These are phyloP conservation scores for Synergus gifuensis DNA, from an alignment of 2,888 invertebrate species.

Conservation along the genomic window DNA sequence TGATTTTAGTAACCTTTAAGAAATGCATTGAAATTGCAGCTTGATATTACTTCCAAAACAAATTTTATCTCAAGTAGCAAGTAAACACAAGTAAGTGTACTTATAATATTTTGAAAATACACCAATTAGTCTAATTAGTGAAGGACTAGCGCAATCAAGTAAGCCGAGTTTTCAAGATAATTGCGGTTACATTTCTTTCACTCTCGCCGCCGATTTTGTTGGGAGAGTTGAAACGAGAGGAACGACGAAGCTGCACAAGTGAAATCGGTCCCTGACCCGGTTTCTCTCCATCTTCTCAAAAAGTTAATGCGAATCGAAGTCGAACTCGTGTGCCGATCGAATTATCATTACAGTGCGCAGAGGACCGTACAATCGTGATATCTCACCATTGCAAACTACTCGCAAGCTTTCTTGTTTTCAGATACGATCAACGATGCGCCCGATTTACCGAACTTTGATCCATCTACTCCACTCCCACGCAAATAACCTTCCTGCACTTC, in stretches of 20 bases:
- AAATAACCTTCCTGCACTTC: not conserved
- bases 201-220: slow-evolving; percentile 38
- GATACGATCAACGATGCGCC: slow-evolving; percentile 58
- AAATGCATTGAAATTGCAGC: not conserved
- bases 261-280: slow-evolving; percentile 64
- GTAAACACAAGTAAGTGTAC: not conserved
- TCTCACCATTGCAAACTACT: slow-evolving; percentile 55
- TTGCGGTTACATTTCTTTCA: slow-evolving; percentile 36
- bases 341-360: slow-evolving; percentile 65
- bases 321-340: slow-evolving; percentile 51
- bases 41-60: not conserved
- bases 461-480: not conserved
- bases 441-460: slow-evolving; percentile 28
- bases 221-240: slow-evolving; percentile 44
- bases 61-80: not conserved
- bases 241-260: slow-evolving; percentile 43
- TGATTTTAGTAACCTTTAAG: not conserved
- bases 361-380: slow-evolving; percentile 64
- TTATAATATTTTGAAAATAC: not conserved
- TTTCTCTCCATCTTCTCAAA: slow-evolving; percentile 55
- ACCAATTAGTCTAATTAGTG: slow-evolving; percentile 17
- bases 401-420: slow-evolving; percentile 50
- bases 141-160: slow-evolving; percentile 17
- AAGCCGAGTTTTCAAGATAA: slow-evolving; percentile 38
- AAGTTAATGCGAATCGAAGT: slow-evolving; percentile 53